Evolutionary conservation across 1,140 invertebrate genomes (phyloP).

Genomic region (Conus ventricosus): DNA sequence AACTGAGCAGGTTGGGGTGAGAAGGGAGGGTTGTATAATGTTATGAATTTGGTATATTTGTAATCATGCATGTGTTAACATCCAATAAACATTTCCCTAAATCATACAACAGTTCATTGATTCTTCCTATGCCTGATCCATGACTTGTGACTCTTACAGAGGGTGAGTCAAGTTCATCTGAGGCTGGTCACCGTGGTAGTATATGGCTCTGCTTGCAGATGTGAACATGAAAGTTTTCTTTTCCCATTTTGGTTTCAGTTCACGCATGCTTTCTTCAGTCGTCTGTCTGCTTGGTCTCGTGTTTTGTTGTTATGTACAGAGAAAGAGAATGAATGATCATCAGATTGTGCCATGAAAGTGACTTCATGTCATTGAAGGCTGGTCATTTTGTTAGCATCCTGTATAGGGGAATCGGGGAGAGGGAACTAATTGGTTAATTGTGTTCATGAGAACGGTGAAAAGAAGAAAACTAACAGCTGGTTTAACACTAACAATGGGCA

Average conservation of each 20-base stretch:
- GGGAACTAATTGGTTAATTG: background rate
- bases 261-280: background rate
- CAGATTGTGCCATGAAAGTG: no score
- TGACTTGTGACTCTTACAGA: slow-evolving; percentile 12
- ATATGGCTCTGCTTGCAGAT: background rate
- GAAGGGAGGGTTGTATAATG: no score
- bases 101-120: no score
- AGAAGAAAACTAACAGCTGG: background rate
- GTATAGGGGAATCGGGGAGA: background rate
- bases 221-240: background rate
- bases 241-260: background rate
- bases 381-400: no score
- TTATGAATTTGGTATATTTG: no score
- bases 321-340: no score
- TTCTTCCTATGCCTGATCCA: background rate
- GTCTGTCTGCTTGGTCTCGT: background rate
- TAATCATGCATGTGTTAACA: no score
- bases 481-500: no score
- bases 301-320: no score
- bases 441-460: background rate
- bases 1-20: no score
- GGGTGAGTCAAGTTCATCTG: slow-evolving; percentile 8
- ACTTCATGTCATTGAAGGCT: no score
- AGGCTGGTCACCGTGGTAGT: background rate
- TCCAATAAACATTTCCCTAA: no score